Base-by-base conservation (phyloP, 2,113 vertebrate species). In the Gobius niger region DNA sequence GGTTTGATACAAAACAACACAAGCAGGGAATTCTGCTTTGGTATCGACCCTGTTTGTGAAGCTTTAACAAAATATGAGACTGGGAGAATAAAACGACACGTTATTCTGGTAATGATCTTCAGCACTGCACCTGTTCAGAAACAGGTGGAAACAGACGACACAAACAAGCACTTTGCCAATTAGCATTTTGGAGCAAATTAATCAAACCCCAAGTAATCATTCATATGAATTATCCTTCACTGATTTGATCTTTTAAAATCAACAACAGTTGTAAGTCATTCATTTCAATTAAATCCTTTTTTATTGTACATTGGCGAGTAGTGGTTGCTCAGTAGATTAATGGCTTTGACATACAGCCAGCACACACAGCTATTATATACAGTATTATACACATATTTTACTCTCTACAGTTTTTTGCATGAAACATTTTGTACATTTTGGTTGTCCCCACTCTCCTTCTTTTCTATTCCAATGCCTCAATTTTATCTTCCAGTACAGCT, bases 401-500 rank as follows among this genome's bases (percentile, higher is more conserved):
- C 18, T 40, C 10, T 57, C 5, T 11, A 9, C 53, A 56, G 18
- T 56, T 56, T 56, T 56, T 24, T 56, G 53, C 10, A 56, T 24
- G 6, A 6, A 19, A 59, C 41, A 40, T 59, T 40, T 57, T 40
- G 24, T 15, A 15, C 24, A 40, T 11, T 46, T 11, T 62, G 2
- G 7, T 15, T 16, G 40, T 62, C 15, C 42, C 70, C 62, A n/a
- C 49, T 12, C 12, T 3, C n/a, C 10, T 47, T 62, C 46, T 57
- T 63, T 67, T 62, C 63, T 59, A 15, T 15, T 41, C 9, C 40
- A 41, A 42, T 60, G 9, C 52, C 61, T 60, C 54, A 78, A 69
- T 74, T 11, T 50, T 24, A 7, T 51, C 62, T 65, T 10, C 49
- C 52, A 40, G 47, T 41, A 62, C 19, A 44, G 61, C 54, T 46